Conservation (phyloP, 2,113 vertebrate species). For the Gulo gulo region DNA sequence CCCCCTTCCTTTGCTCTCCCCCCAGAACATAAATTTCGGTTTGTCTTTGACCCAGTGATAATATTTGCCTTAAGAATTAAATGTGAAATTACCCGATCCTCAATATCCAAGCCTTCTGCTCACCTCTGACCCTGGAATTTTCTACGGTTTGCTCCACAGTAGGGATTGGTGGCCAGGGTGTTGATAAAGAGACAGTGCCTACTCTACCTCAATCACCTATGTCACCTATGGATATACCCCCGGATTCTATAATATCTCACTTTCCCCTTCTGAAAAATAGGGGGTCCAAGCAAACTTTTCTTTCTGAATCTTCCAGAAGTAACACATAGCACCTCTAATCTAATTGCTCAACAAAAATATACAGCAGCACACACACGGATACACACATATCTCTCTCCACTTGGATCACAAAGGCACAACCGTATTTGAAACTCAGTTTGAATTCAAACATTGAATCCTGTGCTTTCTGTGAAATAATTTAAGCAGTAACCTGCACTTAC, state of each 20-base stretch:
- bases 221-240: background rate
- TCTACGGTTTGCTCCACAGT: background rate
- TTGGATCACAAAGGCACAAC: background rate
- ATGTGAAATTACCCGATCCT: background rate
- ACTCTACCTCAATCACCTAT: background rate
- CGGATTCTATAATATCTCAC: background rate
- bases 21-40: background rate
- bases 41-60: slow-evolving; percentile 19
- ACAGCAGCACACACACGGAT: slow-evolving; percentile 43
- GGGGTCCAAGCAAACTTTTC: background rate
- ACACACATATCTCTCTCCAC: background rate
- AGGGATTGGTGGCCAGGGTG: background rate
- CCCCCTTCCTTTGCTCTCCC: background rate
- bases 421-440: background rate
- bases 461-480: background rate
- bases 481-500: background rate
- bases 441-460: background rate
- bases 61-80: slow-evolving; percentile 49
- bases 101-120: background rate
- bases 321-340: background rate
- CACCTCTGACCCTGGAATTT: slow-evolving; percentile 1
- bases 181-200: background rate
- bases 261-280: background rate
- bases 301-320: background rate
- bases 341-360: background rate